Evolutionary conservation across 2,797 vertebrate genomes (phyloP).

Genomic region (Mus minutoides): DNA sequence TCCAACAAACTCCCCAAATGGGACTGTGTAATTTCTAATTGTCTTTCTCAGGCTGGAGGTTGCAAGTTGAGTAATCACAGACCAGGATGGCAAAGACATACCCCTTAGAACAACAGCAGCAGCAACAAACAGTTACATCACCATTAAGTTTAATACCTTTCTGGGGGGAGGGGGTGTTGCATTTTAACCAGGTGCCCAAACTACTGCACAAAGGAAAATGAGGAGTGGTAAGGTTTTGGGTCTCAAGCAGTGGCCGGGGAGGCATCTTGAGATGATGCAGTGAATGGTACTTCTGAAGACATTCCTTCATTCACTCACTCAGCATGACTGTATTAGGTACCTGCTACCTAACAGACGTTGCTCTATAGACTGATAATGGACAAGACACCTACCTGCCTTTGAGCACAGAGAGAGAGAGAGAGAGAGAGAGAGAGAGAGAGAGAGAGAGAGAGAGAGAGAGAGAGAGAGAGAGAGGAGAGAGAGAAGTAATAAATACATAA

Average conservation of each 20-base stretch:
- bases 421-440: no score
- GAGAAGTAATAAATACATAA: not conserved
- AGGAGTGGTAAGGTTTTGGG: not conserved
- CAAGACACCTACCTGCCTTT: conserved; percentile 7
- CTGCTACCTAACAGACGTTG: not conserved
- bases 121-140: not conserved
- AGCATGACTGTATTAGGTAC: not conserved
- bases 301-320: not conserved
- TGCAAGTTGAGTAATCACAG: conserved; percentile 41
- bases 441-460: no score
- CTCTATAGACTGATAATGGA: not conserved
- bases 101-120: not conserved
- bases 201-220: conserved; percentile 8
- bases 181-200: conserved; percentile 27
- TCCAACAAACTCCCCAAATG: not conserved
- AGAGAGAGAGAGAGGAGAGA: not conserved
- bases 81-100: conserved; percentile 29
- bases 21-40: conserved; percentile 19
- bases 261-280: not conserved
- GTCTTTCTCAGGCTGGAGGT: not conserved
- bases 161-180: not conserved
- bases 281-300: not conserved
- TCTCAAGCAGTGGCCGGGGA: not conserved
- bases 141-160: conserved; percentile 6
- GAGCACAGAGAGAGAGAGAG: not conserved